Evolutionary conservation across 2,113 vertebrate genomes (phyloP).

Genomic region (Verasper variegatus): DNA sequence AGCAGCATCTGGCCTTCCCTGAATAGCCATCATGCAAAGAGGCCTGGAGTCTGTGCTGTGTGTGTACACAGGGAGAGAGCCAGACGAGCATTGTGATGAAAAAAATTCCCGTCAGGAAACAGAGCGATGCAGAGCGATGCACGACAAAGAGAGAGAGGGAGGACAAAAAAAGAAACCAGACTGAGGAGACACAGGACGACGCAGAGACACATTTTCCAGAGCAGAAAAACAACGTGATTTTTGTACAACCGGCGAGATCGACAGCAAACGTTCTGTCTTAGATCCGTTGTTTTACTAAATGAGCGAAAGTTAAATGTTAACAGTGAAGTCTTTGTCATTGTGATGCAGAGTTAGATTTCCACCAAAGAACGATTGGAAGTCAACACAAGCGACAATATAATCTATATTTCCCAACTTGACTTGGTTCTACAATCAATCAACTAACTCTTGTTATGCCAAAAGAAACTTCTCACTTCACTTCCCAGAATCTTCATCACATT

Average conservation of each 20-base stretch:
- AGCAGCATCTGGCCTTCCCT: slow-evolving; percentile 20
- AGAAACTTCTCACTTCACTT: too few species aligned
- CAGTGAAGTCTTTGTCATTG: too few species aligned
- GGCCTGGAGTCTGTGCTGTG: slow-evolving; percentile 9
- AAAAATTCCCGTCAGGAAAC: slow-evolving; percentile 42
- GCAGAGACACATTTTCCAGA: slow-evolving; percentile 1
- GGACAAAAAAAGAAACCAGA: not conserved
- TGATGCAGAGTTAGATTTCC: not conserved
- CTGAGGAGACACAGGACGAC: slow-evolving; percentile 8
- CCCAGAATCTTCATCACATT: too few species aligned
- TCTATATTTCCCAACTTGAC: too few species aligned
- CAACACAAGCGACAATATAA: not conserved
- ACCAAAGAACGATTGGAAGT: too few species aligned
- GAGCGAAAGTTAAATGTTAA: too few species aligned
- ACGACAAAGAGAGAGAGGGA: slow-evolving; percentile 22
- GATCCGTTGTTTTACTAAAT: not conserved
- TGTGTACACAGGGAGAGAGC: slow-evolving; percentile 7
- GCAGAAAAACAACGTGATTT: not conserved
- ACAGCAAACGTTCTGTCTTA: not conserved
- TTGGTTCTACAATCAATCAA: too few species aligned
- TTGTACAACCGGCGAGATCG: slow-evolving; percentile 1
- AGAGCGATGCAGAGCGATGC: not conserved
- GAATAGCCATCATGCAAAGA: slow-evolving; percentile 48
- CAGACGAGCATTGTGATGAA: slow-evolving; percentile 25
- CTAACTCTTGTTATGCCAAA: too few species aligned